These are phyloP conservation scores for Cotesia congregata DNA, from an alignment of 2,888 invertebrate genomes.

Conservation along the genomic window DNA sequence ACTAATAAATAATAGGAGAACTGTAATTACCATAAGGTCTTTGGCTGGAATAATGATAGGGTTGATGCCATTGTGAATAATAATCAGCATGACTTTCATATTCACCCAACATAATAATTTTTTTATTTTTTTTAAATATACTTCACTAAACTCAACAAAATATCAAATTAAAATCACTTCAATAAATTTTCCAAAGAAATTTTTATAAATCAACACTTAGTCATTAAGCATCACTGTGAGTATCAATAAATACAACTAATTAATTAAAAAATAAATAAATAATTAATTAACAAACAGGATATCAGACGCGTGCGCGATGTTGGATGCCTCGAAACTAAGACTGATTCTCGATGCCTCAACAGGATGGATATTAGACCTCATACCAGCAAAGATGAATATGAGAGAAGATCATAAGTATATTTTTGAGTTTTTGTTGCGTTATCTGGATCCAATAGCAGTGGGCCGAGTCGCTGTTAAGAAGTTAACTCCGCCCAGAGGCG, in stretches of 20 bases:
- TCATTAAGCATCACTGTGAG: not conserved
- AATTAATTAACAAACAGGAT: not conserved
- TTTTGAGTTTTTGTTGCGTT: slow-evolving; percentile 10
- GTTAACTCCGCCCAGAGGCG: slow-evolving; percentile 48
- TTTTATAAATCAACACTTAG: not conserved
- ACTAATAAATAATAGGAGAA: slow-evolving; percentile 1
- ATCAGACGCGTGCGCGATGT: slow-evolving; percentile 46
- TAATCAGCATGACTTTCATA: slow-evolving; percentile 68
- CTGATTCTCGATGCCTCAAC: slow-evolving; percentile 48
- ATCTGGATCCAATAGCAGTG: slow-evolving; percentile 27
- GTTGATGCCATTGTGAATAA: slow-evolving; percentile 69
- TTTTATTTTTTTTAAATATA: not conserved
- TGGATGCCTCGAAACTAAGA: slow-evolving; percentile 56
- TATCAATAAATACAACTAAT: not conserved
- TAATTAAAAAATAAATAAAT: not conserved
- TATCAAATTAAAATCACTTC: not conserved
- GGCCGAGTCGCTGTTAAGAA: slow-evolving; percentile 37
- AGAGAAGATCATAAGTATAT: slow-evolving; percentile 5
- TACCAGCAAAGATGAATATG: not conserved
- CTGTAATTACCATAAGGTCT: slow-evolving; percentile 63
- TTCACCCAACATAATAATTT: slow-evolving; percentile 60
- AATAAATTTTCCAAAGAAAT: not conserved
- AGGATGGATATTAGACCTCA: slow-evolving; percentile 26
- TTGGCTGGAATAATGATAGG: slow-evolving; percentile 67
- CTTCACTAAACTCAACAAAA: not conserved